A percentile compares a stretch with the other conserved stretches of the same genome.
Evolutionary conservation across 2,113 vertebrate species (phyloP).

Genomic region (Chaenocephalus aceratus): DNA sequence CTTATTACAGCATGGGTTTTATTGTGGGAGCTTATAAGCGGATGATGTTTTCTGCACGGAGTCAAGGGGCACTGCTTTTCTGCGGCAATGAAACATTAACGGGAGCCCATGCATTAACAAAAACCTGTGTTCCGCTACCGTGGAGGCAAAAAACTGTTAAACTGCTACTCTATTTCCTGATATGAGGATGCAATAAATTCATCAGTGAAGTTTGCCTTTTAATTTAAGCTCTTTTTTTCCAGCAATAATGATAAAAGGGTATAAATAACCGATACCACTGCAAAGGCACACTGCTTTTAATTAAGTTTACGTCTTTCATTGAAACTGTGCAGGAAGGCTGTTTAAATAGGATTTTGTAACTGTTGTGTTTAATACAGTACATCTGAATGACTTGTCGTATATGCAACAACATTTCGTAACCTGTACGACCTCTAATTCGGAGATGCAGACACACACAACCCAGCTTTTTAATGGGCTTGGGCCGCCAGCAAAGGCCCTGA

Average conservation of each 20-base stretch:
- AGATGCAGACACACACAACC: conserved; percentile 33
- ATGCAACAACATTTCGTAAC: conserved; percentile 36
- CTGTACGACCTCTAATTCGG: conserved; percentile 17
- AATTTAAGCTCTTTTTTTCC: conserved; percentile 53
- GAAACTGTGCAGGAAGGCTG: conserved; percentile 24
- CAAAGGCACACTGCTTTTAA: conserved; percentile 53
- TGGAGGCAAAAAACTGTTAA: conserved; percentile 40
- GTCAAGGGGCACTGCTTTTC: conserved; percentile 80
- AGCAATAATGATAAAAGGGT: conserved; percentile 52
- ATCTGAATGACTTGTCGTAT: conserved; percentile 18
- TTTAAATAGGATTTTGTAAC: conserved; percentile 41
- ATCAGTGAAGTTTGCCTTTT: conserved; percentile 51
- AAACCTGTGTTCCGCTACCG: conserved; percentile 59
- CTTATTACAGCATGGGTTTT: conserved; percentile 81
- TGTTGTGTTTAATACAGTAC: conserved; percentile 48
- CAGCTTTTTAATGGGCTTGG: conserved; percentile 67
- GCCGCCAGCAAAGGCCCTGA: conserved; percentile 57
- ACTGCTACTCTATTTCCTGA: conserved; percentile 44
- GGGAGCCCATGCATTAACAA: conserved; percentile 61
- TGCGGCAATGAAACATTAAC: conserved; percentile 81
- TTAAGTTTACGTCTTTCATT: conserved; percentile 52
- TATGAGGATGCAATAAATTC: conserved; percentile 72
- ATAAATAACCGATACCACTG: conserved; percentile 41
- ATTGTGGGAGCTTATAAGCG: conserved; percentile 77
- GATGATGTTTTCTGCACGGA: conserved; percentile 76